phyloP scores from a whole-genome alignment of 2,797 vertebrate species.

The Graptemys geographica region DNA sequence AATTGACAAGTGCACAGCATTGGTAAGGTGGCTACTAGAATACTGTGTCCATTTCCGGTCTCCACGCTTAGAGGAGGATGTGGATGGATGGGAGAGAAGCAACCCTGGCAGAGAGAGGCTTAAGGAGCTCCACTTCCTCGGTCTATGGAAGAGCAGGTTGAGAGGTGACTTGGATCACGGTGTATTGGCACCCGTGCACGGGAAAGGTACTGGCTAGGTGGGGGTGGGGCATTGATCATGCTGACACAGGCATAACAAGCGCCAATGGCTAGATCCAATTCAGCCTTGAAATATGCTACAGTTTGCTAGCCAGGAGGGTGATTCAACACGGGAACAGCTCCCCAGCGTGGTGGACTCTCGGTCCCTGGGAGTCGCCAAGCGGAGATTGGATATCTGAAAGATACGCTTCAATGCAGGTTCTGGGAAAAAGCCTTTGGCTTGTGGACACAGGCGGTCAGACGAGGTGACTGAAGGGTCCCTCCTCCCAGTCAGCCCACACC shows the following conservation, averaged over 20 bases:
- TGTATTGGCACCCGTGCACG: neutral
- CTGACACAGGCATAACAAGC: neutral
- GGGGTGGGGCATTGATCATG: neutral
- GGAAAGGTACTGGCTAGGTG: neutral
- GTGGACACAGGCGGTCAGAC: neutral
- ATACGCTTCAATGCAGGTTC: neutral
- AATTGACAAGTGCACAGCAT: too few species aligned
- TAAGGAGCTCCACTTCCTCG: neutral
- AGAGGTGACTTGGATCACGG: neutral
- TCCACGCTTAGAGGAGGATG: neutral
- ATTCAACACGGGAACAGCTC: too few species aligned
- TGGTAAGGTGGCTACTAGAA: neutral
- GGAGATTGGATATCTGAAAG: neutral
- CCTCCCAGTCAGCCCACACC: neutral
- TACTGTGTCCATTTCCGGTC: neutral
- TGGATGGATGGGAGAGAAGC: neutral
- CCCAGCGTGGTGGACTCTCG: neutral
- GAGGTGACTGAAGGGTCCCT: too few species aligned
- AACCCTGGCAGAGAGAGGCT: too few species aligned
- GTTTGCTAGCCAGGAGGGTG: neutral
- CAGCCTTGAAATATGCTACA: neutral
- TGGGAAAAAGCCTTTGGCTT: neutral
- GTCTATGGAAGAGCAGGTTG: neutral
- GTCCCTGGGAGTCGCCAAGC: neutral
- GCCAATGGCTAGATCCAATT: neutral